Base-by-base conservation (phyloP, 2,797 vertebrate genomes). In the Pseudotriccus pelzelni region DNA sequence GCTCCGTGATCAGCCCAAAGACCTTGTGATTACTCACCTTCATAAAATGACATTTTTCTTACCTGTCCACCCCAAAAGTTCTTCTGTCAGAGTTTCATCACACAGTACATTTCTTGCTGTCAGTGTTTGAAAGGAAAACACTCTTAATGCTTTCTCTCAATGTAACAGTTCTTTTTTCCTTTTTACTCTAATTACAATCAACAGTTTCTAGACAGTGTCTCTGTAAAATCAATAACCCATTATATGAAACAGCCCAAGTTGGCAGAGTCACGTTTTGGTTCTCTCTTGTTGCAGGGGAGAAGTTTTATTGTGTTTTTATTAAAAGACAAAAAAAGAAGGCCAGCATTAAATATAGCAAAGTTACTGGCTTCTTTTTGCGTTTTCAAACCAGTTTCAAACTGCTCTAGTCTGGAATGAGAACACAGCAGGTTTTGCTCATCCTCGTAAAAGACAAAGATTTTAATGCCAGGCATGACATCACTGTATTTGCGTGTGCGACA, bases 381-480 rank as follows among this genome's bases (percentile, higher is more conserved):
- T 91, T 87, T 56, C 62, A 74, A 56, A 78, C 62, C 58, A 58
- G 64, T 87, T 87, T 88, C 73, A 76, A 46, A 80, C 81, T 88
- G 63, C 91, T 93, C 37, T 78, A 67, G 59, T 17, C 85, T 76
- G 70, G 47, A 88, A 69, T 64, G 14, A 94, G 88, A 92, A 50
- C 77, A 74, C 83, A 87, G 84, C 91, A 85, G 73, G 85, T 83
- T 96, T 94, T 95, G 85, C 90, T 95, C 53, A 70, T 90, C 69
- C 68, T 89, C 2, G 0, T 68, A 62, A 79, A 93, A 81, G 81
- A 76, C 41, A 80, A 94, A 77, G 50, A 32, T 87, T 84, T 88
- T 81, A 77, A 74, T 89, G 90, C 90, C 96, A 95, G 89, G 64
- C 47, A 24, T 96, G 95, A 96, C 90, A 77, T 97, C 93, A 89